phyloP scores from a whole-genome alignment of 2,113 vertebrate genomes.

The Maccullochella peelii region DNA sequence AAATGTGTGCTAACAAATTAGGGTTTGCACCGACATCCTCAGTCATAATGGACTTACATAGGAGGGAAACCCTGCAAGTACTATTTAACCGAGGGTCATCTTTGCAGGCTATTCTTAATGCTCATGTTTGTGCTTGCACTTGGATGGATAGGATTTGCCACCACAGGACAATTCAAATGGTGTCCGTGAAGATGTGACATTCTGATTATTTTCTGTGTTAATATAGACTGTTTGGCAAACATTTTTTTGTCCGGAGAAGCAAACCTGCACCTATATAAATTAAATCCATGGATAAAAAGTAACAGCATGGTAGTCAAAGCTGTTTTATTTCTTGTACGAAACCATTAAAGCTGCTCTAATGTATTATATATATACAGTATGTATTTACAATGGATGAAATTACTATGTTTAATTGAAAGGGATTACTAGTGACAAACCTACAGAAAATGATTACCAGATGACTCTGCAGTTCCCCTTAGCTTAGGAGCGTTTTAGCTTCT shows the following conservation, averaged over 20 bases:
- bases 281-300: not conserved
- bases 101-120: constrained; percentile 23
- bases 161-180: not conserved
- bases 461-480: not conserved
- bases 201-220: not conserved
- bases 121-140: constrained; percentile 8
- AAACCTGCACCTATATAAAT: constrained; percentile 5
- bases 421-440: not conserved
- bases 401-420: not conserved
- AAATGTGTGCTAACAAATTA: constrained; percentile 46
- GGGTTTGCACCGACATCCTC: constrained; percentile 2
- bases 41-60: constrained; percentile 1
- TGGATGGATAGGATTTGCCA: not conserved
- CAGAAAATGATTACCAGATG: not conserved
- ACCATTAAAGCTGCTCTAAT: not conserved
- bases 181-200: too few species aligned
- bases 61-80: not conserved
- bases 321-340: not conserved
- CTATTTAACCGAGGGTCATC: not conserved
- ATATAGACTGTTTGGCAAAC: not conserved
- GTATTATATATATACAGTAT: too few species aligned
- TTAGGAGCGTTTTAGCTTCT: not conserved
- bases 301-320: not conserved
- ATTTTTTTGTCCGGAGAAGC: not conserved
- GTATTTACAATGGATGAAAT: not conserved